A percentile compares a stretch with the other conserved stretches of the same genome.
These are phyloP conservation scores for Spongia lamella DNA, from an alignment of 37 sponge, comb jelly and placozoan genomes.

Conservation along the genomic window DNA sequence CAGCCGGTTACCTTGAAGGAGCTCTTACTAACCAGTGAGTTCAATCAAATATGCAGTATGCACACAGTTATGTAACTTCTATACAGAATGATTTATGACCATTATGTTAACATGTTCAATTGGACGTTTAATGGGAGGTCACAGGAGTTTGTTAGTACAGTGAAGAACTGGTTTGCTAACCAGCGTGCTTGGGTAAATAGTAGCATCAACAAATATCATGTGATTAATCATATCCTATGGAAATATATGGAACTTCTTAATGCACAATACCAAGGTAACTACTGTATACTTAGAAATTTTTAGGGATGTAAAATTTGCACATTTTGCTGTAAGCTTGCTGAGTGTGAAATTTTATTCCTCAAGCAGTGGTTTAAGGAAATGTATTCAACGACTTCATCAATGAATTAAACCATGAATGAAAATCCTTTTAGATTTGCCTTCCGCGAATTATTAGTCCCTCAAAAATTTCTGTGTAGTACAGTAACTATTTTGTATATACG, in stretches of 20 bases:
- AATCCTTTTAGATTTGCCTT: too few relatives aligned
- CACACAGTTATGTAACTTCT: too few relatives aligned
- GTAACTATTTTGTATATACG: neutral
- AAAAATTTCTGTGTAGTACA: neutral
- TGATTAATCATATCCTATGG: constrained; percentile 31
- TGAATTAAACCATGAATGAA: too few relatives aligned
- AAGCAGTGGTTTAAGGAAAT: constrained; percentile 3
- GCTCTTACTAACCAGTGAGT: constrained; percentile 48
- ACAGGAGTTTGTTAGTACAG: constrained; percentile 8
- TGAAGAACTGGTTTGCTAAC: constrained; percentile 15
- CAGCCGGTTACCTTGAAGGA: constrained; percentile 54
- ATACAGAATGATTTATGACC: constrained; percentile 27
- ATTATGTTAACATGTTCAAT: constrained; percentile 20
- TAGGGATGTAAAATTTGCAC: too few relatives aligned
- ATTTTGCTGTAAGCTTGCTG: too few relatives aligned
- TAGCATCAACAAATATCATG: constrained; percentile 3
- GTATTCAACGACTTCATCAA: constrained; percentile 2
- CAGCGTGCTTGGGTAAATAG: constrained; percentile 2
- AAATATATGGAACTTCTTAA: constrained; percentile 37
- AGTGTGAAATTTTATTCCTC: neutral
- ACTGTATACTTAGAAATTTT: neutral
- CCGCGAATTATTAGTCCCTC: neutral
- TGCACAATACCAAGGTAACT: constrained; percentile 34
- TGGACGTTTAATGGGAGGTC: constrained; percentile 11
- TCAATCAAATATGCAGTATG: too few relatives aligned